A percentile compares a stretch with the other conserved stretches of the same genome.
Conservation (phyloP, 2,797 vertebrate species). For the Lophura swinhoii region DNA sequence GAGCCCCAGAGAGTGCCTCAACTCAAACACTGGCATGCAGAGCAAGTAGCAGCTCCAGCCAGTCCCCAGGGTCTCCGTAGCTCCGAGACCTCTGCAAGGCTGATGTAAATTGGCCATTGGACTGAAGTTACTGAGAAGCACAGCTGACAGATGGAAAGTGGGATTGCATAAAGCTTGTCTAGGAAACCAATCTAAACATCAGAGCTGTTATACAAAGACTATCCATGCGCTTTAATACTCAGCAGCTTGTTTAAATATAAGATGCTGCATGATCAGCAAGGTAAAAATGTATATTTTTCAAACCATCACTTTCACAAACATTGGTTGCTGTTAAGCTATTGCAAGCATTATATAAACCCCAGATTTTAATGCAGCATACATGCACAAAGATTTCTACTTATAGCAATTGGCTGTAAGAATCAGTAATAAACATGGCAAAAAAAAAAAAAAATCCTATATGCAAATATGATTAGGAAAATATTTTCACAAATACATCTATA, state of each 20-base stretch:
- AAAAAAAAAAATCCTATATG: too few species aligned
- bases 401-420: background rate
- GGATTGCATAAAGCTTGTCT: slow-evolving; percentile 60
- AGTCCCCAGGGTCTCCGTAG: background rate
- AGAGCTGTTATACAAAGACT: slow-evolving; percentile 71
- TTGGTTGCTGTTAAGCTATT: background rate
- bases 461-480: background rate
- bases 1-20: background rate
- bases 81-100: slow-evolving; percentile 30
- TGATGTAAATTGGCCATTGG: slow-evolving; percentile 27
- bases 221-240: background rate
- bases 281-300: slow-evolving; percentile 7
- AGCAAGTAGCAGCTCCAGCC: background rate
- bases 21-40: fast-evolving
- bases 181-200: slow-evolving; percentile 54
- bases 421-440: background rate
- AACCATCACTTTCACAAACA: background rate
- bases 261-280: slow-evolving; percentile 19
- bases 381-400: background rate
- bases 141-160: slow-evolving; percentile 72
- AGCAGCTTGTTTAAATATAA: slow-evolving; percentile 73
- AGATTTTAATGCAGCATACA: background rate
- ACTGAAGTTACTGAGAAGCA: slow-evolving; percentile 46
- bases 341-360: background rate
- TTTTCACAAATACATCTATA: background rate